phyloP scores from a whole-genome alignment of 2,113 vertebrate species.

The Meriones unguiculatus region DNA sequence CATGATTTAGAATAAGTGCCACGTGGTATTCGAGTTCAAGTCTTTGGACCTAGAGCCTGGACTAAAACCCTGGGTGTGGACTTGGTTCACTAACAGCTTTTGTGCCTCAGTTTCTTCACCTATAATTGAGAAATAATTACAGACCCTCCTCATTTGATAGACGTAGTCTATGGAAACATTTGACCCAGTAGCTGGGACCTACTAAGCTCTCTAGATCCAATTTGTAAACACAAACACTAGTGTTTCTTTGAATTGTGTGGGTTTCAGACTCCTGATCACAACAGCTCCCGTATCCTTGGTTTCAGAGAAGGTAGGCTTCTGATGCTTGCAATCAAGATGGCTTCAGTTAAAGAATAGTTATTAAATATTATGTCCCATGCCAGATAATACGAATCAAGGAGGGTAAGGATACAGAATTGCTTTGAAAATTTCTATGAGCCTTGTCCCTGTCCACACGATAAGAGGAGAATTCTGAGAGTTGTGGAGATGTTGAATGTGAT shows the following conservation, averaged over 20 bases:
- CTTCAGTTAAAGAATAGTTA: not conserved
- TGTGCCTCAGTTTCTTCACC: not conserved
- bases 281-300: not conserved
- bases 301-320: not conserved
- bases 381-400: no score
- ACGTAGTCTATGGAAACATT: not conserved
- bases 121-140: not conserved
- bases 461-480: not conserved
- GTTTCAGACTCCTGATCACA: not conserved
- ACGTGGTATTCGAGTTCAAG: not conserved
- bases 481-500: not conserved
- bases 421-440: not conserved
- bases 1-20: not conserved
- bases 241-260: not conserved
- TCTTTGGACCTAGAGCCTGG: not conserved
- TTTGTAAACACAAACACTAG: not conserved
- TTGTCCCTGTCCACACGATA: not conserved
- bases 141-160: not conserved
- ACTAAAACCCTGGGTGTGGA: not conserved
- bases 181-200: not conserved
- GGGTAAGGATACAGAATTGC: not conserved
- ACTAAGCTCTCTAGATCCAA: not conserved
- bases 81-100: not conserved
- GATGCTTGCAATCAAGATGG: not conserved
- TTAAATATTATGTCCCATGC: rapidly evolving